A percentile compares a stretch with the other conserved stretches of the same genome.
These are phyloP conservation scores for Gonocerus acuteangulatus DNA, from an alignment of 2,888 invertebrate species.

Conservation along the genomic window DNA sequence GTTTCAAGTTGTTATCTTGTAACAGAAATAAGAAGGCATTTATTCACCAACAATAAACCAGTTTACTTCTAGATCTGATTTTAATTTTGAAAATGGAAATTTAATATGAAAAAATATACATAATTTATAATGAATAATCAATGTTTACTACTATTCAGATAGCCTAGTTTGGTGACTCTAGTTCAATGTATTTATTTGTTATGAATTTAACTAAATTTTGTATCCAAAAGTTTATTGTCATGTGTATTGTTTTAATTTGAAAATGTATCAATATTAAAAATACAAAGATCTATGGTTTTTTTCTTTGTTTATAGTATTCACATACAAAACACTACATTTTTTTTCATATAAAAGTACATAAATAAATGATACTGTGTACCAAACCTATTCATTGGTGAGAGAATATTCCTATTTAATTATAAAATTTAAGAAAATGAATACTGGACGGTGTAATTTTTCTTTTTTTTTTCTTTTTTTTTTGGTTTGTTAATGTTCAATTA, in stretches of 20 bases:
- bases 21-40: no score
- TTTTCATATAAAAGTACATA: not conserved
- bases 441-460: not conserved
- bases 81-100: no score
- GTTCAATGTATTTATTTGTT: no score
- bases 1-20: no score
- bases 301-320: not conserved
- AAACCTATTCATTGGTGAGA: not conserved
- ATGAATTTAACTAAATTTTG: not conserved
- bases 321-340: not conserved
- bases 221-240: not conserved
- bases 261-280: not conserved
- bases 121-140: no score
- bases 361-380: not conserved
- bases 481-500: no score
- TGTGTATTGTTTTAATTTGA: not conserved
- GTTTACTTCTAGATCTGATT: no score
- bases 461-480: not conserved
- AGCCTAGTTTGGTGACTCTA: no score
- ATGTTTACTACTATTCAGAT: no score
- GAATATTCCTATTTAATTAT: no score
- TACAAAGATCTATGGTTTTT: not conserved
- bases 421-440: not conserved
- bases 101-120: no score
- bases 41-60: no score